Base-by-base conservation (phyloP, 2,113 vertebrate species). In the Melanerpes formicivorus region DNA sequence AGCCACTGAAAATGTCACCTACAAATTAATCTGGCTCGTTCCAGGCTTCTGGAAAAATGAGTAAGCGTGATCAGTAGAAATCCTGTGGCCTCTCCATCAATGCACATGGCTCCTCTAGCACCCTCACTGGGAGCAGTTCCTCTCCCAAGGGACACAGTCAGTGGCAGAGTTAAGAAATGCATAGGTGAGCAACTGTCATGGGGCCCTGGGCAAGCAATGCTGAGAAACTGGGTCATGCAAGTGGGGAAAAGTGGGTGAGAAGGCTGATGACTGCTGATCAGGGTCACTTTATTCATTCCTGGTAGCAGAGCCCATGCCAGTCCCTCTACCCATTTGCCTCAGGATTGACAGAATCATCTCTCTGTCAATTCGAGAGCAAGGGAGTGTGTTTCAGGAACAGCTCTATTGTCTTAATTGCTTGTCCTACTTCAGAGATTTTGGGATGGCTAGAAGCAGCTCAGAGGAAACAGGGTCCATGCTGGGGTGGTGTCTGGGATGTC, bases 381-480 rank as follows among this genome's bases (percentile, higher is more conserved):
- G 3, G 6, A 63, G 9, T 0, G 6, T 34, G 11, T 75, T 91
- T 67, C 73, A 58, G 42, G 73, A 94, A 65, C 79, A 70, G 34
- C 32, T 83, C 92, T 71, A 65, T 62, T 60, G 54, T 64, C 54
- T 88, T 91, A 90, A 90, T 90, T 93, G 62, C 62, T 81, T 95
- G 92, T 62, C 85, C 90, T 87, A 80, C 40, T 94, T 95, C 62
- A 72, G 54, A 75, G 54, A 62, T 85, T 91, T 85, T 63, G 42
- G 75, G 63, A 89, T 73, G 55, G 8, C 78, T 91, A 46, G 34
- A 92, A 73, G 78, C 63, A 87, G 52, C 60, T 34, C 32, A 29
- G 18, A 85, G 58, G 52, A 95, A 95, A 85, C 6, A 52, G 25
- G 23, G 67, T 87, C 87, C 60, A 83, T 1, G 4, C 76, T 77